Conservation (phyloP, 1,140 invertebrate genomes). For the Plectrocnemia conspersa region DNA sequence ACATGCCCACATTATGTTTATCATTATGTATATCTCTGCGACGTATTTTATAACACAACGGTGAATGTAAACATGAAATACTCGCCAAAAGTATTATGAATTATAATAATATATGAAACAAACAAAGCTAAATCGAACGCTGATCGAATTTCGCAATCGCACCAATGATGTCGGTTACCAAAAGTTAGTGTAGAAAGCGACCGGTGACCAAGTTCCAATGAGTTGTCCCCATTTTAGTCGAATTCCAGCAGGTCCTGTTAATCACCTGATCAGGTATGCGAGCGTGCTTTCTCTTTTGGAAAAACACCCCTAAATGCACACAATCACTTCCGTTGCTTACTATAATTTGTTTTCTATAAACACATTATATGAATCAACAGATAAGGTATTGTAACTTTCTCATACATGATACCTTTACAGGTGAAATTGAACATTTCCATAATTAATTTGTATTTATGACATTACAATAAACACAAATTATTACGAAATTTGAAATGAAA, state of each 20-base stretch:
- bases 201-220: constrained; percentile 15
- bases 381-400: not conserved
- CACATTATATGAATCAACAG: not conserved
- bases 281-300: constrained; percentile 16
- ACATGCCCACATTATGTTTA: too few species aligned
- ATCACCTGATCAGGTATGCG: constrained; percentile 18
- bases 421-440: too few species aligned
- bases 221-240: constrained; percentile 13
- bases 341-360: not conserved
- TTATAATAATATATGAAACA: too few species aligned
- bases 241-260: constrained; percentile 23
- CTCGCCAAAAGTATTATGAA: too few species aligned
- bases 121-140: not conserved
- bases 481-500: too few species aligned
- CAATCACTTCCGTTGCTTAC: not conserved
- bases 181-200: constrained; percentile 11
- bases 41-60: too few species aligned
- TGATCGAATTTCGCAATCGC: not conserved
- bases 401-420: not conserved
- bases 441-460: too few species aligned
- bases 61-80: too few species aligned
- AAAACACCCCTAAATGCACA: not conserved
- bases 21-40: too few species aligned
- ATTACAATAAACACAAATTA: too few species aligned
- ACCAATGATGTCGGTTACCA: constrained; percentile 2